Conservation (phyloP, 2,888 invertebrate species). For the Geotrupes spiniger region DNA sequence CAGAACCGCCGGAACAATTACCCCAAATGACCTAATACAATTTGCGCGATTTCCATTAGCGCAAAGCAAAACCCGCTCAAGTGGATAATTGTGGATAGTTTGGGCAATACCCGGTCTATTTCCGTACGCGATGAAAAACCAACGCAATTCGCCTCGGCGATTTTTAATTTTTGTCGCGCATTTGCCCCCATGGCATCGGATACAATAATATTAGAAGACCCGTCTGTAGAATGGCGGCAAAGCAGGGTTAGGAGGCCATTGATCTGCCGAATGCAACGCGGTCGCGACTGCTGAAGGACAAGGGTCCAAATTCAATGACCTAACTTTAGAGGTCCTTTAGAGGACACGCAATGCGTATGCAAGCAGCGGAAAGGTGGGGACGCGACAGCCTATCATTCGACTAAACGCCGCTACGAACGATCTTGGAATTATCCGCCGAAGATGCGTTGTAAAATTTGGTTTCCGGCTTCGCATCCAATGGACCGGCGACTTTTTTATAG, state of each 20-base stretch:
- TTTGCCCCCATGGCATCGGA: constrained; percentile 13
- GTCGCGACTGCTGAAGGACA: constrained; percentile 49
- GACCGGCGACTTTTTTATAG: background rate
- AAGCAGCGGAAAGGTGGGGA: constrained; percentile 23
- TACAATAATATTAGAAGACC: constrained; percentile 7
- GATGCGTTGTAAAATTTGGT: constrained; percentile 7
- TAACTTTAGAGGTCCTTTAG: constrained; percentile 53
- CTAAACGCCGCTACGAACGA: background rate
- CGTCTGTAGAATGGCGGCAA: constrained; percentile 31
- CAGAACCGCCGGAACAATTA: constrained; percentile 17
- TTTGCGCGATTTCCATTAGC: background rate
- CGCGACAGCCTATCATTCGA: constrained; percentile 10
- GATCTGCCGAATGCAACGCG: constrained; percentile 46
- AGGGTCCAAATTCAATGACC: constrained; percentile 54
- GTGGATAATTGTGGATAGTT: constrained; percentile 3
- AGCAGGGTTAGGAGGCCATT: constrained; percentile 41
- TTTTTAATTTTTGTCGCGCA: constrained; percentile 15
- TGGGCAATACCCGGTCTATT: background rate
- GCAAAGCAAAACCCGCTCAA: background rate
- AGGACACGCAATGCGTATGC: constrained; percentile 50
- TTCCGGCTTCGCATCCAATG: background rate
- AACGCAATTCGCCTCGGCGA: no score
- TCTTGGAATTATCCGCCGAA: constrained; percentile 10
- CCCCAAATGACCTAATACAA: background rate
- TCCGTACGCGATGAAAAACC: background rate